Base-by-base conservation (phyloP, 92 coral and sea anemone species). In the Parazoanthus swiftii region DNA sequence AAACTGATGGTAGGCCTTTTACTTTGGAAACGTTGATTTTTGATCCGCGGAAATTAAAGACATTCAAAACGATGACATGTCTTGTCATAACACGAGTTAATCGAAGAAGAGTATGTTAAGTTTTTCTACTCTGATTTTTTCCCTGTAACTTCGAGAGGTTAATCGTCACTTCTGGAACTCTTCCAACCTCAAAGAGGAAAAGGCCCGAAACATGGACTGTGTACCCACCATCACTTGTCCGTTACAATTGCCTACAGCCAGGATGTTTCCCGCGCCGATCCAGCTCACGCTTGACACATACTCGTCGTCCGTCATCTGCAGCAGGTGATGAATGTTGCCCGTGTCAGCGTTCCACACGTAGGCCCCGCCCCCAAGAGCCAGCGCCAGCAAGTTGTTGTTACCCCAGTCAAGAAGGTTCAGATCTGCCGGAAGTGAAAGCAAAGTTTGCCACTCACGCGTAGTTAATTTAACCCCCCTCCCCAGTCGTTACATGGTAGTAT, bases 351-450 rank as follows among this genome's bases (percentile, higher is more conserved):
- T 91, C 98, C 97, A 97, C 42, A 89, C 81, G 74, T 95, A 97
- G 2, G 94, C 93, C 6, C 92, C 97, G 37, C 95, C 95, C 54
- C 92, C 94, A 39, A 97, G 92, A 39, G 95, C 95, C 51, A 97
- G 85, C 44, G 95, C 97, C 25, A 97, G 88, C 86, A 92, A 91
- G 88, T 97, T 92, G 42, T 90, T 87, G 46, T 78, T 86, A 59
- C 99, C 98, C 99, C 99, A 97, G 85, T 97, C 99, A 36, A 97
- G 75, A 87, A 97, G 86, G 77, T 97, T 97, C 72, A 97, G 93
- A 95, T 97, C 99, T 97, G 76, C 39, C 29, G 76, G 33, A 43
- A 65, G 33, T 29, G 33, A 29, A 23, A 59, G 25, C 11, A 23
- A 42, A 23, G 23, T 8, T 63, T 51, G 58, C 14, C 58, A 51